These are phyloP conservation scores for Apocheima hispidaria DNA, from an alignment of 2,888 invertebrate species.

Conservation along the genomic window DNA sequence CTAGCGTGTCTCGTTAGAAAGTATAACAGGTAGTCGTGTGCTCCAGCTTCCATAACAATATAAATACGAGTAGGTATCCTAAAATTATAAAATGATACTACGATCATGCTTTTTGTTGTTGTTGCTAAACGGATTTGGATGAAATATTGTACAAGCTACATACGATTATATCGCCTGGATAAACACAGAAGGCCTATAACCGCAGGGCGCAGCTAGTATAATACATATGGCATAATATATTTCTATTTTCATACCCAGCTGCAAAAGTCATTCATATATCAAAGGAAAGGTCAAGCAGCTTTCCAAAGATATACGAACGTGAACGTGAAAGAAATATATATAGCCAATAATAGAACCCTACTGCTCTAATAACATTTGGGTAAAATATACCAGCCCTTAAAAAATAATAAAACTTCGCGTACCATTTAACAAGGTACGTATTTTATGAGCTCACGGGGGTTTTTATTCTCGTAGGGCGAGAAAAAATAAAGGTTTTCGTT, in stretches of 20 bases:
- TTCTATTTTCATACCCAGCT: background rate
- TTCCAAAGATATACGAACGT: constrained; percentile 10
- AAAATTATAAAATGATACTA: too few species aligned
- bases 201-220: too few species aligned
- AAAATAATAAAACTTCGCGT: constrained; percentile 31
- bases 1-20: too few species aligned
- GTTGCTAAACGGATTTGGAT: too few species aligned
- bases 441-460: constrained; percentile 7
- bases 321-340: constrained; percentile 27
- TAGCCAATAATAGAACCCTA: constrained; percentile 19
- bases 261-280: constrained; percentile 11
- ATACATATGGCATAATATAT: too few species aligned
- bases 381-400: constrained; percentile 30
- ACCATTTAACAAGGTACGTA: constrained; percentile 25
- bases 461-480: background rate
- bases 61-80: too few species aligned
- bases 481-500: constrained; percentile 6
- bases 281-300: constrained; percentile 16
- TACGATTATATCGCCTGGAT: too few species aligned
- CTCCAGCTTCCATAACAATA: too few species aligned
- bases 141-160: too few species aligned
- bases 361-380: constrained; percentile 26
- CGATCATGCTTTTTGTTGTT: too few species aligned
- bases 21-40: too few species aligned
- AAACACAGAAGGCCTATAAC: too few species aligned